Evolutionary conservation across 2,888 invertebrate species (phyloP), one percentile per base, ranked within the genome.

Genomic region (Eupeodes luniger): DNA sequence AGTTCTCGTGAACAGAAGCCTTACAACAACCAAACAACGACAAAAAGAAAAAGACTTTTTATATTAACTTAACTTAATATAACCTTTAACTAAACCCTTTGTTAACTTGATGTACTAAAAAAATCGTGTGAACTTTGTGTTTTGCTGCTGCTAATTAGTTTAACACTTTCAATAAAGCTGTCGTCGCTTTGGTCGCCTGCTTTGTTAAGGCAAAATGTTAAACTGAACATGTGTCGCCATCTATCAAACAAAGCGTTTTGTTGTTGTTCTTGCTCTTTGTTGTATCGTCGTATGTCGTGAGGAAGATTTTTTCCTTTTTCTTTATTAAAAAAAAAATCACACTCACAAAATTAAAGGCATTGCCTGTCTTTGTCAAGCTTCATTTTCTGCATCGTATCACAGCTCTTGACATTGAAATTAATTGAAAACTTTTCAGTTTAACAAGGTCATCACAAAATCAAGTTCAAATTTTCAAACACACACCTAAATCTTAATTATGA

Each of bases 101-200:
- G 80, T 80, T 59, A 49, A 61, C 40, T 75, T 67, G 77, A 34
- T 57, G 6, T 53, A 47, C 47, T 47, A 44, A 9, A 27, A 27
- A 62, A 62, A 14, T 14, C 67, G 61, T 57, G 67, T 74, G 69
- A 57, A 49, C 14, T 16, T 80, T 70, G 66, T 83, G 5, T 16
- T 80, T 64, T 86, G 72, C 75, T 12, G 55, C 49, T 70, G 84
- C 76, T 87, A 87, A 87, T 87, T 87, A 84, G 76, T 80, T 87
- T 80, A 87, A 80, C 84, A 87, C 83, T 84, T 80, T 72, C 12
- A 40, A 19, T 67, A 55, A 53, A 72, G 66, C 72, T 36, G 57
- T 44, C 16, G 55, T 9, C 34, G 59, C 66, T 61, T 27, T 27
- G 27, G 27, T 27, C 27, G 27, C 27, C 27, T 27, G 27, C 27